These are phyloP conservation scores for Electrophaes corylata DNA, from an alignment of 2,888 invertebrate genomes.

Conservation along the genomic window DNA sequence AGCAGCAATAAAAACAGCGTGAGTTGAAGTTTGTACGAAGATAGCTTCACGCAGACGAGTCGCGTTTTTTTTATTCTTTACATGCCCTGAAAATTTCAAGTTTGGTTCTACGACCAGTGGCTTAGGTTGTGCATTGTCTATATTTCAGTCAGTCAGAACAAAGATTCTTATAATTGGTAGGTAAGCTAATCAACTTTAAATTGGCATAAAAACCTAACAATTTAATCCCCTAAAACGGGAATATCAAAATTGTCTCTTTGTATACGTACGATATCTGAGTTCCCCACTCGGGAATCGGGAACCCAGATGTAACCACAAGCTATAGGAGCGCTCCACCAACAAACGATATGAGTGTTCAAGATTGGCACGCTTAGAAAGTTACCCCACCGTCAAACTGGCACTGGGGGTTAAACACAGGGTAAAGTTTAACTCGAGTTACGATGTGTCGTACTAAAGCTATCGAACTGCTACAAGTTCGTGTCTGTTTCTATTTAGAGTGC, in stretches of 20 bases:
- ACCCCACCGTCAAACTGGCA: constrained; percentile 17
- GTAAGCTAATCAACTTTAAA: too few species aligned
- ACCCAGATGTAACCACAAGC: constrained; percentile 17
- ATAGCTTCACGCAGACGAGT: too few species aligned
- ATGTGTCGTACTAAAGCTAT: constrained; percentile 40
- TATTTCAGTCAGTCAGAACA: too few species aligned
- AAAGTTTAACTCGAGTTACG: constrained; percentile 36
- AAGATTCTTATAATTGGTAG: too few species aligned
- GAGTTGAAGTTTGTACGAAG: too few species aligned
- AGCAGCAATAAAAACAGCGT: too few species aligned
- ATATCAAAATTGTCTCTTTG: neutral
- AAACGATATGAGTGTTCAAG: constrained; percentile 29
- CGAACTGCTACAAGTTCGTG: constrained; percentile 33
- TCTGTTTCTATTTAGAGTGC: constrained; percentile 23
- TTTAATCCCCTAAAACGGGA: too few species aligned
- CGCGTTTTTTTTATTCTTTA: too few species aligned
- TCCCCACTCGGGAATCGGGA: neutral
- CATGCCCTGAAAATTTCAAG: too few species aligned
- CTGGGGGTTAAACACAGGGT: constrained; percentile 31
- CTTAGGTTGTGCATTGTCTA: too few species aligned
- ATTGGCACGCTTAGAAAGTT: constrained; percentile 33
- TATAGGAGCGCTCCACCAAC: constrained; percentile 17
- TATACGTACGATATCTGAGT: neutral
- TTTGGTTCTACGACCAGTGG: too few species aligned
- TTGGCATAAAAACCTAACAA: too few species aligned